Evolutionary conservation across 2,797 vertebrate genomes (phyloP), one percentile per base, ranked within the genome.

Genomic region (Nothura maculosa): DNA sequence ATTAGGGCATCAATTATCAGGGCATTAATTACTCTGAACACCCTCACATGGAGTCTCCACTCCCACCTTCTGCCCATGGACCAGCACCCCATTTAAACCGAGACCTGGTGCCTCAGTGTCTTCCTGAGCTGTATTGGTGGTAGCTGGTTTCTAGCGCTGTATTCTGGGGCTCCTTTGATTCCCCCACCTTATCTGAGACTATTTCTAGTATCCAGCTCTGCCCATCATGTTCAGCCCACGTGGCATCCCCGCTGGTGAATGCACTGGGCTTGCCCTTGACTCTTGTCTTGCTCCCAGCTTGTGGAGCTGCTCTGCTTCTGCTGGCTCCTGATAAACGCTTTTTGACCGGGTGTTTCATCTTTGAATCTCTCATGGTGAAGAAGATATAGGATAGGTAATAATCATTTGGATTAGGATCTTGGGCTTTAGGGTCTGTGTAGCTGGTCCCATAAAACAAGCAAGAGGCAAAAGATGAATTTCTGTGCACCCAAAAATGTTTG

Each of bases 341-440:
- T 36, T 28, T 30, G 27, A 25, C 2, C 17, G 5, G 2, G 0
- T 2, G 1, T 32, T 43, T 64, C 13, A 15, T 21, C 15, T 21
- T 19, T 58, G 66, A 32, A 3, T 12, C 13, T 20, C 22, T 67
- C 17, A 38, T 67, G n/a, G n/a, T 57, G 43, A 52, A 4, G 12
- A 13, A 9, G 30, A 14, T 18, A n/a, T 10, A 38, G 18, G 14
- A 1, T 2, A 24, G 16, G 45, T 6, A 38, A 34, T 1, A 1
- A 5, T 0, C 2, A 3, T 4, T 2, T 4, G n/a, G 25, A 6
- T 0, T 45, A 50, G 40, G 21, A 21, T 2, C 11, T 7, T 54
- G 43, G 30, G 25, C 6, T 70, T 57, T 4, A 10, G 32, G 1
- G 2, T 30, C 20, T 25, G 24, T 1, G 0, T 20, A 7, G 9